A percentile compares a stretch with the other conserved stretches of the same genome.
These are phyloP conservation scores for Gymnopithys bicolor DNA, from an alignment of 2,797 vertebrate species.

Conservation along the genomic window DNA sequence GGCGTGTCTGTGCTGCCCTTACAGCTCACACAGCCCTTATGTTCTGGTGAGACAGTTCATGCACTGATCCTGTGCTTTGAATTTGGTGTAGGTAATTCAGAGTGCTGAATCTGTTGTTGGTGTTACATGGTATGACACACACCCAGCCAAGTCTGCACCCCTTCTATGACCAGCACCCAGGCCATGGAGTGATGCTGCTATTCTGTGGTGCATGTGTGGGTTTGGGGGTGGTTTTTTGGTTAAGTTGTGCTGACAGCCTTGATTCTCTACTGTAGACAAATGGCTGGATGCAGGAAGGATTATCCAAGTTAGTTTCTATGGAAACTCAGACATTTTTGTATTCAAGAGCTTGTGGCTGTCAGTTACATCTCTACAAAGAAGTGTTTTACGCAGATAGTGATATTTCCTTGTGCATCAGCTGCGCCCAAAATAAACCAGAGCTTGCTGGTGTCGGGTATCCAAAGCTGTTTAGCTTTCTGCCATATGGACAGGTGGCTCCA, in stretches of 20 bases:
- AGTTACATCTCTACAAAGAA: conserved; percentile 20
- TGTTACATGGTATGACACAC: background rate
- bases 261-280: background rate
- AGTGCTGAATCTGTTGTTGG: background rate
- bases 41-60: background rate
- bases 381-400: conserved; percentile 16
- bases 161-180: background rate
- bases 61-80: background rate
- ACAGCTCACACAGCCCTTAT: background rate
- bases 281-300: conserved; percentile 10
- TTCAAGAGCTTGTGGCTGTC: background rate
- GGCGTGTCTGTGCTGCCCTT: background rate
- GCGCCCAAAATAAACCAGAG: conserved; percentile 47
- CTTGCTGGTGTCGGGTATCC: conserved; percentile 34
- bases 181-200: background rate
- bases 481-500: conserved; percentile 16
- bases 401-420: conserved; percentile 46
- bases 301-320: conserved; percentile 55
- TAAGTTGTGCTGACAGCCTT: background rate
- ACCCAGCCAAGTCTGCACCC: background rate
- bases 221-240: background rate
- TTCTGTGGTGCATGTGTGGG: background rate
- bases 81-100: background rate
- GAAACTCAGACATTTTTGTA: conserved; percentile 47
- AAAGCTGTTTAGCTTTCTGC: conserved; percentile 20